Percentiles rank a stretch among this genome's conserved stretches.
Evolutionary conservation across 2,797 vertebrate genomes (phyloP).

Genomic region (Diglossa cyanea): DNA sequence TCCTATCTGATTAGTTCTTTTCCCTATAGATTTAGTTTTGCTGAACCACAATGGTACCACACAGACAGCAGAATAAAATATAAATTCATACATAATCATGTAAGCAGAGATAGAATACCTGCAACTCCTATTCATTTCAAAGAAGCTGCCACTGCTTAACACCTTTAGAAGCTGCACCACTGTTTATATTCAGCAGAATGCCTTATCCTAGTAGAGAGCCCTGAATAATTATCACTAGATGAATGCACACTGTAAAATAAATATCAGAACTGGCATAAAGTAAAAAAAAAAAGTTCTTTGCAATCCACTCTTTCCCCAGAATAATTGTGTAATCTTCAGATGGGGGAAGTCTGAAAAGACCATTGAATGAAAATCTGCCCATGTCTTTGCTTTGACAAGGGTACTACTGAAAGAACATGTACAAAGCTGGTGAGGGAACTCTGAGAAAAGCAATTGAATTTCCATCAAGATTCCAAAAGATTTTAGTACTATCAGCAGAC

Average conservation of each 20-base stretch:
- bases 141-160: conserved; percentile 29
- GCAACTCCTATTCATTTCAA: conserved; percentile 48
- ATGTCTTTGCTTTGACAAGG: neutral
- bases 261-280: conserved; percentile 4
- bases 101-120: conserved; percentile 37
- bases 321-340: neutral
- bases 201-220: neutral
- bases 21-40: conserved; percentile 38
- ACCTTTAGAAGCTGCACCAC: neutral
- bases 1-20: conserved; percentile 54
- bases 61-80: conserved; percentile 44
- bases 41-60: conserved; percentile 28
- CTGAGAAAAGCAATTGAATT: conserved; percentile 37
- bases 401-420: neutral
- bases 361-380: neutral
- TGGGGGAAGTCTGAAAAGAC: neutral
- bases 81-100: conserved; percentile 47
- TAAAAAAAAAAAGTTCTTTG: neutral
- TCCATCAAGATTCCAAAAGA: conserved; percentile 49
- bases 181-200: conserved; percentile 43
- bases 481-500: conserved; percentile 60
- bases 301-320: neutral
- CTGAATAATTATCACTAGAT: conserved; percentile 20
- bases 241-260: conserved; percentile 28
- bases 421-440: conserved; percentile 13